Evolutionary conservation across 2,888 invertebrate species (phyloP), one percentile per base, ranked within the genome.

Genomic region (Nematopogon swammerdamellus): DNA sequence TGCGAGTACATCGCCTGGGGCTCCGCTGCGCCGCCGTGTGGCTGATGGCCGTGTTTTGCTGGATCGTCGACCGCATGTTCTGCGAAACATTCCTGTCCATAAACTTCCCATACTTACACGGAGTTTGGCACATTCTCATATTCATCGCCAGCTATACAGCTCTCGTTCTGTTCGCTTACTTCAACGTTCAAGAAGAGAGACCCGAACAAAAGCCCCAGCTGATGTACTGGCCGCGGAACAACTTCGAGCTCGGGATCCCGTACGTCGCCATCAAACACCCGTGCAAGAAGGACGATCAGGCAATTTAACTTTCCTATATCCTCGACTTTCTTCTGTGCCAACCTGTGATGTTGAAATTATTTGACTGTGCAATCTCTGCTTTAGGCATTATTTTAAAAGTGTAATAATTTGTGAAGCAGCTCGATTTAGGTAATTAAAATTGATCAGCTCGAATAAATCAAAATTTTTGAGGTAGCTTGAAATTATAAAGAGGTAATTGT

Each of bases 31-130:
- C 85, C 4, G 82, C 84, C 0, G 82, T 88, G 18, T 87, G 87
- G 82, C 61, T 85, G 16, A 64, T 89, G 18, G 91, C 91, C 1
- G 84, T 89, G 16, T 80, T 85, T 58, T 89, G 89, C 63, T 92
- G 92, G 92, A 70, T 91, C 42, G 85, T 87, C 60, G 92, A 91
- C 70, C 80, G 89, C 6, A 68, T 90, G 61, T 87, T 91, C 65
- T 92, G 92, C 65, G 88, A 91, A 58, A 83, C 87, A 17, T 91
- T 90, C 90, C 83, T 87, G 1, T 82, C 84, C 14, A 82, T 91
- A 11, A 85, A 88, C 70, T 90, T 92, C 59, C 91, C 91, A 0
- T 92, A 92, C 68, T 80, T 92, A 60, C 92, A 92, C 64, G 90
- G 89, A 11, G 79, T 91, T 17, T 92, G 92, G 92, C 92, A 92